These are phyloP conservation scores for Gasteruption jaculator DNA, from an alignment of 2,888 invertebrate species.

Conservation along the genomic window DNA sequence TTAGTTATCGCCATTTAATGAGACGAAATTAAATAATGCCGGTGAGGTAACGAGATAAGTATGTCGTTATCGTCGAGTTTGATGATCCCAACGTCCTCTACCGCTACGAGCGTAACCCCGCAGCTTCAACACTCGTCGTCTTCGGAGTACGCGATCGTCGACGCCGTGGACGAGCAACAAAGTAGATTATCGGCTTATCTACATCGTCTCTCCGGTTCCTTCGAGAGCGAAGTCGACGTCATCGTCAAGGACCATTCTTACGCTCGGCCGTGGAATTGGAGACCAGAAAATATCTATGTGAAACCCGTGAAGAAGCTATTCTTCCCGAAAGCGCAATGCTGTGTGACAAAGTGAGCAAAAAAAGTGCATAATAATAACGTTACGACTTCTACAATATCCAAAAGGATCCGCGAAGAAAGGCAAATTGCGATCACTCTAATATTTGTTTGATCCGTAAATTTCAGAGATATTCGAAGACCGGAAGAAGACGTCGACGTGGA, in stretches of 20 bases:
- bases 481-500: constrained; percentile 53
- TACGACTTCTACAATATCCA: not conserved
- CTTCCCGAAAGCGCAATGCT: constrained; percentile 35
- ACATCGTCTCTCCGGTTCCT: constrained; percentile 40
- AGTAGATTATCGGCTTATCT: constrained; percentile 50
- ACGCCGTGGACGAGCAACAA: no score
- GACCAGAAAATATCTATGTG: constrained; percentile 61
- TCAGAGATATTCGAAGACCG: constrained; percentile 27
- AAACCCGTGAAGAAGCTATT: constrained; percentile 58
- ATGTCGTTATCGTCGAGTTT: no score
- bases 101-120: no score
- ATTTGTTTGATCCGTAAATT: constrained; percentile 5
- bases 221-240: constrained; percentile 46
- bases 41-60: no score
- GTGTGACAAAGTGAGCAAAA: not conserved
- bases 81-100: no score
- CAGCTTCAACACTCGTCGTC: not conserved
- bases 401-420: not conserved
- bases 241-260: constrained; percentile 69
- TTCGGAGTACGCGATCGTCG: constrained; percentile 3
- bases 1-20: no score
- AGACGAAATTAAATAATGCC: no score
- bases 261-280: constrained; percentile 66
- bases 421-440: not conserved
- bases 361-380: not conserved